Percentiles rank a stretch among this genome's conserved stretches.
These are phyloP conservation scores for Drosophila eohydei DNA, from an alignment of 2,888 invertebrate species.

Conservation along the genomic window DNA sequence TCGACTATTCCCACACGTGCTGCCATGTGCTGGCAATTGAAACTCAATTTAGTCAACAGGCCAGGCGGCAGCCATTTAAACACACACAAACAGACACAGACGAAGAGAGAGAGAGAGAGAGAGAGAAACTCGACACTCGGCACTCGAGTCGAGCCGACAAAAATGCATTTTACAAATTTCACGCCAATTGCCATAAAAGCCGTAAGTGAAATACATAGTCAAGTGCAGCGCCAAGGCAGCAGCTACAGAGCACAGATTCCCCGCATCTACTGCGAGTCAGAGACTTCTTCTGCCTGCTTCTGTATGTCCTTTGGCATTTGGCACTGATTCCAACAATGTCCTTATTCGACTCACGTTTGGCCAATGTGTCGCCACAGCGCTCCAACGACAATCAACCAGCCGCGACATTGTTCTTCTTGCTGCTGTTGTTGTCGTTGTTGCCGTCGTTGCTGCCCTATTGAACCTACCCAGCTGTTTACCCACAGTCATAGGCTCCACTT, in stretches of 20 bases:
- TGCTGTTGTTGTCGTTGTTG: conserved; percentile 14
- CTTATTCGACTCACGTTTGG: conserved; percentile 71
- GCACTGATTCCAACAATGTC: conserved; percentile 26
- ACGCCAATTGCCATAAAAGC: conserved; percentile 76
- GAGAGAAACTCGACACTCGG: neutral
- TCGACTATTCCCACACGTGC: conserved; percentile 70
- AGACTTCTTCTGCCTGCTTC: conserved; percentile 9
- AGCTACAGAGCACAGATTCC: conserved; percentile 28
- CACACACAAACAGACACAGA: conserved; percentile 5
- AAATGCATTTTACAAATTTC: conserved; percentile 77
- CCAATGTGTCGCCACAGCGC: conserved; percentile 71
- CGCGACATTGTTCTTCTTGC: conserved; percentile 44
- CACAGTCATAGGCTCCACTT: conserved; percentile 35
- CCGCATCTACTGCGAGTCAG: conserved; percentile 10
- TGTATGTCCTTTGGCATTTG: conserved; percentile 34
- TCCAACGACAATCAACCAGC: conserved; percentile 69
- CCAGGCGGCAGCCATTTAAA: conserved; percentile 13
- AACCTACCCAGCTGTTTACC: conserved; percentile 15
- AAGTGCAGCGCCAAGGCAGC: conserved; percentile 54
- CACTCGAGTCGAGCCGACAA: conserved; percentile 29
- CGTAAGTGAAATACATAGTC: conserved; percentile 74
- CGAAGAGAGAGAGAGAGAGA: too few relatives aligned
- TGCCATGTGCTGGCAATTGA: conserved; percentile 73
- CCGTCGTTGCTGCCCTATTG: conserved; percentile 8
- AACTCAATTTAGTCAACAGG: conserved; percentile 76